Evolutionary conservation across 2,797 vertebrate genomes (phyloP), one percentile per base, ranked within the genome.

Genomic region (Rhincodon typus): DNA sequence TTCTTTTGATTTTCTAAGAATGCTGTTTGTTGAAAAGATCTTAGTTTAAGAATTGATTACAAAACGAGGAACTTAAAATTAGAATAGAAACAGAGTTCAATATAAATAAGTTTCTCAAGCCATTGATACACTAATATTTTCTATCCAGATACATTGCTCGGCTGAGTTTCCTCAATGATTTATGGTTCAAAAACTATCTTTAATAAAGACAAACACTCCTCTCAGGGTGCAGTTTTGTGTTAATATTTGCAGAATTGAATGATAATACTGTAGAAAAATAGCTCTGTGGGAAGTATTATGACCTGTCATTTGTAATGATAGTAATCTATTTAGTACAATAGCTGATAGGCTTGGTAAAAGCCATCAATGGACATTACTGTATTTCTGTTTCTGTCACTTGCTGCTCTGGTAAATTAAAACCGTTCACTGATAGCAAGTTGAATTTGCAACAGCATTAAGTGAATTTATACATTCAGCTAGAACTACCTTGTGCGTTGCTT

Each of bases 161-260:
- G 27, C 30, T 95, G 5, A 95, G 94, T 25, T 15, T 95, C 27
- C 30, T 77, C 70, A 77, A 77, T 53, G 50, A 77, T 95, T 95
- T 77, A 77, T 95, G 94, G 42, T 95, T 95, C 94, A 95, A 72
- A 95, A 95, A 95, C 70, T 38, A 77, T 74, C 94, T 95, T 74
- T 95, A 95, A 74, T 95, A 95, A 95, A 95, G 94, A 95, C 94
- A 74, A 95, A 72, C 70, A 74, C 67, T 77, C 50, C 94, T 95
- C 94, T 95, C 94, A 95, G 94, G 90, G 90, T 93, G 90, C 90
- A 93, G 66, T 93, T 95, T 50, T 95, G 94, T 77, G 94, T 77
- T 95, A 95, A 95, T 95, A 95, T 95, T 95, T 95, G 94, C 94
- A 95, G 94, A 95, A 95, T 95, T 95, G 94, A 95, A 95, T 95